Evolutionary conservation across 2,888 invertebrate species (phyloP).

Genomic region (Theodoxus fluviatilis): DNA sequence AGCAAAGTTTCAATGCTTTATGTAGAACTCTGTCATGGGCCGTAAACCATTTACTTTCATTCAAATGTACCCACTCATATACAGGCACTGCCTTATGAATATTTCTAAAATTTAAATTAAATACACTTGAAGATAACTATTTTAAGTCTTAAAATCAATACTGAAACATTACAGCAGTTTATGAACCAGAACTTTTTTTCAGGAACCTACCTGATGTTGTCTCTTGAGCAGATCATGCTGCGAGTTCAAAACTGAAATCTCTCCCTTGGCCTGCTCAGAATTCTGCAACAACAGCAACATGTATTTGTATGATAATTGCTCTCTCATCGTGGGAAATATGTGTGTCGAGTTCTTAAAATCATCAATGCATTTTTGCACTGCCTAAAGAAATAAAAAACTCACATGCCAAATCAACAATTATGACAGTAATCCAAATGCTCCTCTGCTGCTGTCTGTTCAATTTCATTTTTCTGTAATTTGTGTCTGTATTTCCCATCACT

Average conservation of each 20-base stretch:
- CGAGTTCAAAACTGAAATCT: conserved; percentile 39
- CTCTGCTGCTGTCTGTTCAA: too few species aligned
- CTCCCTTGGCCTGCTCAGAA: conserved; percentile 49
- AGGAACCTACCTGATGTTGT: conserved; percentile 46
- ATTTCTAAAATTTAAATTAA: neutral
- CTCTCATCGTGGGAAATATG: too few species aligned
- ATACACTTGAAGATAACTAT: neutral
- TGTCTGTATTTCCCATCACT: too few species aligned
- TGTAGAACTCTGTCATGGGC: too few species aligned
- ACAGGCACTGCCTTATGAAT: neutral
- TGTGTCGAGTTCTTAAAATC: neutral
- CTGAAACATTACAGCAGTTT: neutral
- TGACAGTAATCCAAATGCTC: too few species aligned
- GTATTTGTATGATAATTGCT: too few species aligned
- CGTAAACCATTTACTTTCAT: too few species aligned
- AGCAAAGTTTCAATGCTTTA: too few species aligned
- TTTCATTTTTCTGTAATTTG: too few species aligned
- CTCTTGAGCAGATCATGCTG: conserved; percentile 42
- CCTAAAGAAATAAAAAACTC: neutral
- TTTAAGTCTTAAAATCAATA: neutral
- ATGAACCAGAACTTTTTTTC: too few species aligned
- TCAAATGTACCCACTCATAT: too few species aligned
- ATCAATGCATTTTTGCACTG: neutral
- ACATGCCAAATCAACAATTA: neutral
- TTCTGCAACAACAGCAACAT: conserved; percentile 30